phyloP scores from a whole-genome alignment of 1,140 invertebrate genomes.

The Habropoda laboriosa region DNA sequence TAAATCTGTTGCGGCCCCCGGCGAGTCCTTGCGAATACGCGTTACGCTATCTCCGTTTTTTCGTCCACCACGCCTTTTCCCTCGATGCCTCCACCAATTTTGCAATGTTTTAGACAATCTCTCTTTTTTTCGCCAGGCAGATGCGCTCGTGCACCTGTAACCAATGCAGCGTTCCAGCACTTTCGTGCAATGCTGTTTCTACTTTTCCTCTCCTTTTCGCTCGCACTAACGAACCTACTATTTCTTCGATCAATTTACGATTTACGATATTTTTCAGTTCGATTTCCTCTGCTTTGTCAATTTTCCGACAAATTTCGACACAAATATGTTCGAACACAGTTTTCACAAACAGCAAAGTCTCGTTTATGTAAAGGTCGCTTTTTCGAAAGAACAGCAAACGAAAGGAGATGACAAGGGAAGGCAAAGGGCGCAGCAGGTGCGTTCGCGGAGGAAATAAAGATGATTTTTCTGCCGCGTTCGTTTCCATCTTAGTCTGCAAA shows the following conservation, averaged over 20 bases:
- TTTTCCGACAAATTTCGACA: too few relatives aligned
- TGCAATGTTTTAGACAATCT: not conserved
- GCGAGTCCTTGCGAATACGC: slow-evolving; percentile 9
- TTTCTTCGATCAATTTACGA: too few relatives aligned
- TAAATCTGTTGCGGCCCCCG: slow-evolving; percentile 49
- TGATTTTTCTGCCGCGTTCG: not conserved
- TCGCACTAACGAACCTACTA: too few relatives aligned
- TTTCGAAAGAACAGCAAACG: too few relatives aligned
- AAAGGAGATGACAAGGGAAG: not conserved
- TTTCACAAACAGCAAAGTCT: too few relatives aligned
- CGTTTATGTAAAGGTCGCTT: too few relatives aligned
- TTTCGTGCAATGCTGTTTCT: not conserved
- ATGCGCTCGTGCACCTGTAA: slow-evolving; percentile 21
- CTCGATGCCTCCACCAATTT: not conserved
- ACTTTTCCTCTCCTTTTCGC: not conserved
- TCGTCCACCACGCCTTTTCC: not conserved
- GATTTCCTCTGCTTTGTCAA: too few relatives aligned
- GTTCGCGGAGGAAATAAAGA: not conserved
- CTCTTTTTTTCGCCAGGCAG: slow-evolving; percentile 1
- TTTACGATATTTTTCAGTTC: too few relatives aligned
- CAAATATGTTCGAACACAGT: too few relatives aligned
- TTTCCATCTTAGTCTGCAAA: not conserved
- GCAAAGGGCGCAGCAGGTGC: not conserved
- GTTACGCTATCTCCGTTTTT: not conserved
- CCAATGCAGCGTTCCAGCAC: not conserved